Base-by-base conservation (phyloP, 1,140 invertebrate genomes). In the Nebria ingens region DNA sequence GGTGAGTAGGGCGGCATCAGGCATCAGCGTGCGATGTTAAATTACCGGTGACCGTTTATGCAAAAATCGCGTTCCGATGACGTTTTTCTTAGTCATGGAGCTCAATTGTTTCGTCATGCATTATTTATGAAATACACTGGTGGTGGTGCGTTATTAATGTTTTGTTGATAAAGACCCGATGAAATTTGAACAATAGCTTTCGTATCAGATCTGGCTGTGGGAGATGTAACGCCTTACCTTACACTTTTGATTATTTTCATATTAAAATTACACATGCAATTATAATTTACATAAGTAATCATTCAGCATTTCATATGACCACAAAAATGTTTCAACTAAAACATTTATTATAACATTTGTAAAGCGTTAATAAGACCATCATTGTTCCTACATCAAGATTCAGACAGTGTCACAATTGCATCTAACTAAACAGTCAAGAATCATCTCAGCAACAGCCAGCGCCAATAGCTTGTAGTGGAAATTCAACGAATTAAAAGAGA, bases 51-150 rank as follows among this genome's bases (percentile, higher is more conserved):
- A 34, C 25, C 25, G 25, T 34, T 34, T 34, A 34, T 34, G 25
- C 25, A 34, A 34, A 34, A 34, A 34, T 34, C 6, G 25, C n/a
- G 25, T 34, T 34, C 25, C 25, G n/a, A n/a, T 34, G n/a, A 34
- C 25, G 25, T 34, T 34, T 34, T 34, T 34, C 25, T 34, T 34
- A 34, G 25, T 34, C 25, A 34, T 34, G 25, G 25, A 34, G 25
- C 25, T 34, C 6, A 34, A 34, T 34, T 34, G 25, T 34, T 34
- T 34, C 25, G 6, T 34, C 25, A 34, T 34, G 25, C 6, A 34
- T 34, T 34, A 34, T 34, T 34, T 34, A 34, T 34, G 25, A 34
- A 34, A 34, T n/a, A n/a, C n/a, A n/a, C n/a, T n/a, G n/a, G n/a
- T n/a, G n/a, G n/a, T n/a, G n/a, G 25, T 34, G 25, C n/a, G 25